Conservation (phyloP, 2,113 vertebrate species). For the Sinocyclocheilus anshuiensis region DNA sequence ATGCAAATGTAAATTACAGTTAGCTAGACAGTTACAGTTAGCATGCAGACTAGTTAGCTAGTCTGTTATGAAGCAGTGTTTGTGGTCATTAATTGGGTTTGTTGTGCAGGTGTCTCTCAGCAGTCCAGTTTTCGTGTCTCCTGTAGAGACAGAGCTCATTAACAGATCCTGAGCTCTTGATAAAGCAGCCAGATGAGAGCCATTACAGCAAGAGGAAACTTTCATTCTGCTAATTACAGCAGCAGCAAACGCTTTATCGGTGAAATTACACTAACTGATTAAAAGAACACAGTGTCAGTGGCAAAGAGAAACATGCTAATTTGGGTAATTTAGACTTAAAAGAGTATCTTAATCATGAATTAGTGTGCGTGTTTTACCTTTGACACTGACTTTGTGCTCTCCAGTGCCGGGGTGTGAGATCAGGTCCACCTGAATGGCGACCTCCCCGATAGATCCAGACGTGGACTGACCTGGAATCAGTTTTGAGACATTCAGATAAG, state of each 20-base stretch:
- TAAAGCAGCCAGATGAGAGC: neutral
- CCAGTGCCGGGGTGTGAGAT: constrained; percentile 89
- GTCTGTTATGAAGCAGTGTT: neutral
- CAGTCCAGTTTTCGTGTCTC: neutral
- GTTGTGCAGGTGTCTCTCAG: neutral
- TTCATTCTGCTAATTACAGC: constrained; percentile 7
- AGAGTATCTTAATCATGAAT: neutral
- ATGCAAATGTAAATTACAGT: neutral
- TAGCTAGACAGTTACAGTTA: too few species aligned
- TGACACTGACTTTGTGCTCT: constrained; percentile 95
- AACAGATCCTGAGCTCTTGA: neutral
- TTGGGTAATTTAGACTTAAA: neutral
- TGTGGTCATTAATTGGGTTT: neutral
- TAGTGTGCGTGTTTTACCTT: constrained; percentile 77
- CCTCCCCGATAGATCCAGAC: constrained; percentile 88
- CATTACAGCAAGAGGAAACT: neutral
- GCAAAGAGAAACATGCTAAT: neutral
- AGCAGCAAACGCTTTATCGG: neutral
- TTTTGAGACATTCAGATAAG: constrained; percentile 4
- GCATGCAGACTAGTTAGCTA: too few species aligned
- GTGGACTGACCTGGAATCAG: constrained; percentile 73
- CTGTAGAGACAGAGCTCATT: neutral
- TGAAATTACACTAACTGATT: neutral
- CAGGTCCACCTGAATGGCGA: constrained; percentile 91
- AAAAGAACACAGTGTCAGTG: neutral